A percentile compares a stretch with the other conserved stretches of the same genome.
Conservation (phyloP, 2,888 invertebrate species). For the Siphonodentalium dalli region DNA sequence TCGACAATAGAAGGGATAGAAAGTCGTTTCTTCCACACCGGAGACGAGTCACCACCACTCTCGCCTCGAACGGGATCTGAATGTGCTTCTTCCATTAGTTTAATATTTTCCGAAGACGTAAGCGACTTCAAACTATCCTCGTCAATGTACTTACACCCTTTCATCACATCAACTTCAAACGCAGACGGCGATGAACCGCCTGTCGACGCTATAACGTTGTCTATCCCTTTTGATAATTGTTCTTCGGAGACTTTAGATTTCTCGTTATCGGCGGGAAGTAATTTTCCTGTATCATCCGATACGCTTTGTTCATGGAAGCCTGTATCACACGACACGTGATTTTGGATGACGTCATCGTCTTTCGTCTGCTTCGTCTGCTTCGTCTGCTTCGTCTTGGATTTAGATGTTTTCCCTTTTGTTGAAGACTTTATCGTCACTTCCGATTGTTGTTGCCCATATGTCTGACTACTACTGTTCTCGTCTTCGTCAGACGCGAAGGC, state of each 20-base stretch:
- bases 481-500: constrained; percentile 96
- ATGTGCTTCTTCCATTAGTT: constrained; percentile 38
- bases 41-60: constrained; percentile 35
- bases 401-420: constrained; percentile 9
- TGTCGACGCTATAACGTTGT: too few species aligned
- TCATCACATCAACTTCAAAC: constrained; percentile 40
- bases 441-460: constrained; percentile 15
- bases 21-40: constrained; percentile 43
- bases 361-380: too few species aligned
- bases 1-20: too few species aligned
- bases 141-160: constrained; percentile 58
- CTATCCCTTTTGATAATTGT: too few species aligned
- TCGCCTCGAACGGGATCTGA: constrained; percentile 17
- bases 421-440: constrained; percentile 5
- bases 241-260: too few species aligned
- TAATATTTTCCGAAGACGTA: constrained; percentile 47
- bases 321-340: too few species aligned
- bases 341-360: too few species aligned
- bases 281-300: too few species aligned
- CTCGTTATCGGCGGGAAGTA: too few species aligned
- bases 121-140: constrained; percentile 57
- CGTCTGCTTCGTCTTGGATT: too few species aligned
- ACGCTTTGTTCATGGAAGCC: too few species aligned
- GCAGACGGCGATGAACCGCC: constrained; percentile 30
- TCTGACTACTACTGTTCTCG: constrained; percentile 45